A percentile compares a stretch with the other conserved stretches of the same genome.
Conservation (phyloP, 2,888 invertebrate genomes). For the Pachliopta kotzebuea region DNA sequence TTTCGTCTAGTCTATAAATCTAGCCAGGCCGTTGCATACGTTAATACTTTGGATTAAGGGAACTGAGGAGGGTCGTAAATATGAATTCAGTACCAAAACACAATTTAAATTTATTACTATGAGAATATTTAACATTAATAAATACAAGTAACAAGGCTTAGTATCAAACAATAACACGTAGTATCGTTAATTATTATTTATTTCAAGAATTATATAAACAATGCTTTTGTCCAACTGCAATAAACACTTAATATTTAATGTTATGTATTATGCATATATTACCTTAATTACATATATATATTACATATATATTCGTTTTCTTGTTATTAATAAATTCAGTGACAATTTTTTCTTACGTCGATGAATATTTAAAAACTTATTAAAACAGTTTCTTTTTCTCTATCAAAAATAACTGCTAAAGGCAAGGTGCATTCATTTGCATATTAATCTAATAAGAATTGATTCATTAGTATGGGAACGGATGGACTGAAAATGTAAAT, state of each 20-base stretch:
- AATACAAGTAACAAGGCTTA: neutral
- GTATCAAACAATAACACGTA: too few species aligned
- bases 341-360: neutral
- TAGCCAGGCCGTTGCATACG: constrained; percentile 45
- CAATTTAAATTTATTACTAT: constrained; percentile 39
- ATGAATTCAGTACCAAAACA: constrained; percentile 42
- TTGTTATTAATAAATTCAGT: neutral
- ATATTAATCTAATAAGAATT: constrained; percentile 56
- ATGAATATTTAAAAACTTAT: neutral
- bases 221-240: too few species aligned
- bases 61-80: constrained; percentile 55
- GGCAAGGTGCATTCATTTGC: constrained; percentile 62
- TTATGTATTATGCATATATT: too few species aligned
- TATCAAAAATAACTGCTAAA: constrained; percentile 44
- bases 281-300: neutral
- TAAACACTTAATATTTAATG: neutral
- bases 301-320: too few species aligned
- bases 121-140: neutral
- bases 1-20: neutral
- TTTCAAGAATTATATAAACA: too few species aligned
- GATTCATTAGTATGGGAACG: constrained; percentile 59
- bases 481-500: constrained; percentile 53
- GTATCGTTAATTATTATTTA: neutral
- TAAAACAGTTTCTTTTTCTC: neutral
- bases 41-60: constrained; percentile 63